Base-by-base conservation (phyloP, 2,113 vertebrate genomes). In the Nesoenas mayeri region DNA sequence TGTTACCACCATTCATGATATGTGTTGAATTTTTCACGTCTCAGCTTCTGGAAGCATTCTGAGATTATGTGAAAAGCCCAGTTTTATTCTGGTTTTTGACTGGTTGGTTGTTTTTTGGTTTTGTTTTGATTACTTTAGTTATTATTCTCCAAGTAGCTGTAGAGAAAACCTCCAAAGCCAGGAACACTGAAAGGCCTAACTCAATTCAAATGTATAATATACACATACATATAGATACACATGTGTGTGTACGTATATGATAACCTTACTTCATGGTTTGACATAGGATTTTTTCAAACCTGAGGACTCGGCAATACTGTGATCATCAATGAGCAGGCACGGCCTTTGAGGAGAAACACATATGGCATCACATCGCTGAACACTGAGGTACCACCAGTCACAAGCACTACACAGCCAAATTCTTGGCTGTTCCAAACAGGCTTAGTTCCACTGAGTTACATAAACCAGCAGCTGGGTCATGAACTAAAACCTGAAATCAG, bases 401-500 rank as follows among this genome's bases (percentile, higher is more conserved):
- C 60, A 47, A n/a, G 75, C 51, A 24, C 32, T 64, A 78, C 26
- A 65, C 5, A 32, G 67, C 34, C 48, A 74, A 74, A 78, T 69
- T 62, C 44, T 64, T 79, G 72, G 72, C 64, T 90, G 75, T 60
- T 64, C 4, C 2, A 28, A 95, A 88, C 34, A 22, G 77, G 85
- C 77, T 56, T 5, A 18, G 12, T 77, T 91, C 79, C 85, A 87
- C 20, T 12, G 25, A 82, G 34, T 90, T 94, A 80, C 75, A 86
- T 6, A 93, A 91, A 71, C 48, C 79, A 92, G 83, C 82, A 88
- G 69, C 75, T 85, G 77, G 75, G 79, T 93, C 90, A 90, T 17
- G 60, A 88, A 88, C 64, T 80, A 80, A 78, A 93, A 74, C 65
- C 79, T 79, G 44, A 64, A 83, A 64, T 71, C 38, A 50, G 61